These are phyloP conservation scores for Semotilus atromaculatus DNA, from an alignment of 2,797 vertebrate species.

Conservation along the genomic window DNA sequence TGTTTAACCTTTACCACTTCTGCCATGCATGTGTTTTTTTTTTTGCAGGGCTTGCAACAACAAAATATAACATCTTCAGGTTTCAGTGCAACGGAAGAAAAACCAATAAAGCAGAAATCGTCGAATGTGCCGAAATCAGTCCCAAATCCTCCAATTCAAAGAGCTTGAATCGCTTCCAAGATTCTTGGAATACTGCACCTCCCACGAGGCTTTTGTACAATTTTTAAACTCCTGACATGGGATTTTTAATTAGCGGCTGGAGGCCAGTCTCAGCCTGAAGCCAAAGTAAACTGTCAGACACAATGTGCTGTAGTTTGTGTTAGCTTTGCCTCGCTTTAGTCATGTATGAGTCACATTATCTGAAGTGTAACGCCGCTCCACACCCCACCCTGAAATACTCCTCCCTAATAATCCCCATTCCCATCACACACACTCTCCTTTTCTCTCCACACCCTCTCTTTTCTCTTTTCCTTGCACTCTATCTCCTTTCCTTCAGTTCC, in stretches of 20 bases:
- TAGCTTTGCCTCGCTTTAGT: conserved; percentile 29
- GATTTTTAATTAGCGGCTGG: conserved; percentile 44
- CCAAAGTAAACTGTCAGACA: conserved; percentile 35
- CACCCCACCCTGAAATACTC: conserved; percentile 44
- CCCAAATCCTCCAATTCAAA: conserved; percentile 19
- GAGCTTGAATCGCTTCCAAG: conserved; percentile 2
- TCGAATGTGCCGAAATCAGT: neutral
- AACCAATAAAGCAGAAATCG: neutral
- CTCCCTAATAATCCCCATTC: conserved; percentile 48
- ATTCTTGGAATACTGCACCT: conserved; percentile 37
- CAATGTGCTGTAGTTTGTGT: conserved; percentile 22
- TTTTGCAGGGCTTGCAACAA: conserved; percentile 2
- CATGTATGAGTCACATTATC: conserved; percentile 50
- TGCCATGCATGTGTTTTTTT: neutral
- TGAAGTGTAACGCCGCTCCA: conserved; percentile 28
- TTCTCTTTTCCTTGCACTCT: conserved; percentile 25
- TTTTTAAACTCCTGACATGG: conserved; percentile 35
- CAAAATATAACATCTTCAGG: neutral
- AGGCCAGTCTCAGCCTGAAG: conserved; percentile 39
- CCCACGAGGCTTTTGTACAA: conserved; percentile 31
- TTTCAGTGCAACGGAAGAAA: conserved; percentile 3
- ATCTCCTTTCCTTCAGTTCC: conserved; percentile 49
- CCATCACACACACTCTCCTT: conserved; percentile 35
- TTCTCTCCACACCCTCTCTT: conserved; percentile 53
- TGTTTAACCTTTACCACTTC: conserved; percentile 34